These are phyloP conservation scores for Mythimna vitellina DNA, from an alignment of 2,888 invertebrate genomes.

Conservation along the genomic window DNA sequence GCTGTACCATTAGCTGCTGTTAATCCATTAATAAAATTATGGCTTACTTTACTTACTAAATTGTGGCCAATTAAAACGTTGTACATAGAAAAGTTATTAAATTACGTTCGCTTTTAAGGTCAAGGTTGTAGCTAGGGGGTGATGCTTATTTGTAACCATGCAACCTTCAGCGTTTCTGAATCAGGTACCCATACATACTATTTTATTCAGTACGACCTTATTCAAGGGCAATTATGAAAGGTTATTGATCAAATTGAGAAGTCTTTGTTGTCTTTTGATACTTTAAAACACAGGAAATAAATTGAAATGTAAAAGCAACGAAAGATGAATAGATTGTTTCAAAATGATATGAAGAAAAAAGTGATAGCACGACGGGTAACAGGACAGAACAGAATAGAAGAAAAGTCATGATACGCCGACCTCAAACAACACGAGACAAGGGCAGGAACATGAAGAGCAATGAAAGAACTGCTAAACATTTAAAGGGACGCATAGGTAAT, in stretches of 20 bases:
- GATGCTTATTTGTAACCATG: constrained; percentile 11
- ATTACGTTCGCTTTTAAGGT: constrained; percentile 43
- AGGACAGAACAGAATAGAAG: too few relatives aligned
- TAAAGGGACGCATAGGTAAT: too few relatives aligned
- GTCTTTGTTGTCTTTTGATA: not conserved
- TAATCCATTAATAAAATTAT: constrained; percentile 2
- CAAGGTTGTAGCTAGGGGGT: constrained; percentile 42
- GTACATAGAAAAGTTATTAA: constrained; percentile 21
- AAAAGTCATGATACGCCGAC: too few relatives aligned
- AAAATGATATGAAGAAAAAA: too few relatives aligned
- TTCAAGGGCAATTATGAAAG: constrained; percentile 29
- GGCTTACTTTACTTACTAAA: not conserved
- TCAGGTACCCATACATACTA: constrained; percentile 30
- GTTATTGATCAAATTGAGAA: constrained; percentile 16
- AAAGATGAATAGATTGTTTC: too few relatives aligned
- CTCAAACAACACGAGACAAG: too few relatives aligned
- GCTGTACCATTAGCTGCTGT: not conserved
- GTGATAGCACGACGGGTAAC: too few relatives aligned
- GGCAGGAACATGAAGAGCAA: too few relatives aligned
- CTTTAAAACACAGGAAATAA: not conserved
- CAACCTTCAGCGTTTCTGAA: constrained; percentile 38
- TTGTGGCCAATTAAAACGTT: constrained; percentile 25
- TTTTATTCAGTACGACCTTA: constrained; percentile 25
- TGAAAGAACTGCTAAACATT: not conserved
- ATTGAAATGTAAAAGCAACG: not conserved